phyloP scores from a whole-genome alignment of 2,888 invertebrate genomes.

The Coremacera marginata region DNA sequence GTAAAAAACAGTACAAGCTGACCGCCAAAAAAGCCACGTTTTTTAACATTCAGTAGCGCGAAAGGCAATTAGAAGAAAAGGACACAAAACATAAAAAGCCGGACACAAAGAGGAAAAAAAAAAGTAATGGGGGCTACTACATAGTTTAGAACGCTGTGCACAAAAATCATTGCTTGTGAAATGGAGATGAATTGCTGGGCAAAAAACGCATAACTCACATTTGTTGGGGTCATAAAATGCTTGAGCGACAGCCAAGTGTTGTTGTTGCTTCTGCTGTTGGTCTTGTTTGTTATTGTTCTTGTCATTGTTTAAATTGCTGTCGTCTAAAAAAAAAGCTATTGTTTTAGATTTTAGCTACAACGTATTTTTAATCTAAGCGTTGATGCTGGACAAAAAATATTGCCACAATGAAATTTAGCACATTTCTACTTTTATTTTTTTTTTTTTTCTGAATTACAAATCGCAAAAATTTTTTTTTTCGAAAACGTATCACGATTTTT shows the following conservation, averaged over 20 bases:
- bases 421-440: too few relatives aligned
- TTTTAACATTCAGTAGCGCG: background rate
- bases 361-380: too few relatives aligned
- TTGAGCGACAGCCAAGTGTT: slow-evolving; percentile 26
- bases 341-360: too few relatives aligned
- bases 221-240: slow-evolving; percentile 34
- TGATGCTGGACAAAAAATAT: too few relatives aligned
- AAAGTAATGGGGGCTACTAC: background rate
- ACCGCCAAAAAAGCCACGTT: too few relatives aligned
- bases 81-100: background rate
- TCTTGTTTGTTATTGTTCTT: background rate
- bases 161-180: slow-evolving; percentile 33
- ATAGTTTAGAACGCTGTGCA: background rate
- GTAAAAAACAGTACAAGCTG: too few relatives aligned
- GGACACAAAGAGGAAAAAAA: background rate
- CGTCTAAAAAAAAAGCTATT: background rate
- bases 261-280: background rate
- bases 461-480: too few relatives aligned
- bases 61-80: background rate
- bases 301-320: background rate
- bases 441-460: too few relatives aligned
- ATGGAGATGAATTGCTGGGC: slow-evolving; percentile 31
- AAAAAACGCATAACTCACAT: slow-evolving; percentile 32
- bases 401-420: too few relatives aligned
- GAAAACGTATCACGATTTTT: too few relatives aligned